These are phyloP conservation scores for Heteromormyrus szaboi DNA, from an alignment of 2,797 vertebrate genomes.

Conservation along the genomic window DNA sequence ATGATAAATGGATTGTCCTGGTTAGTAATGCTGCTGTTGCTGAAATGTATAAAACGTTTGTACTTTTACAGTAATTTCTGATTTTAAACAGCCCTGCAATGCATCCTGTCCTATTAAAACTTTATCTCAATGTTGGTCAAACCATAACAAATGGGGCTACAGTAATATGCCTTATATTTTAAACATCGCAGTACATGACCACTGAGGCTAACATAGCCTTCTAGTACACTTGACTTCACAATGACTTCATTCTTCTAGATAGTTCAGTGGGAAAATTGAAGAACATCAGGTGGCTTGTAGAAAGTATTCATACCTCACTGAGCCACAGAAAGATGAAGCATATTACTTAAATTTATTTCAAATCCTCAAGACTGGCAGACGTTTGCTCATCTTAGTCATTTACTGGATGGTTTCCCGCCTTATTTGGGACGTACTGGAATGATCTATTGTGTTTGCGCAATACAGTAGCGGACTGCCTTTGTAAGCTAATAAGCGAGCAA, in stretches of 20 bases:
- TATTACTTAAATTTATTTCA: neutral
- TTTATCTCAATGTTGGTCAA: neutral
- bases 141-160: neutral
- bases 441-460: conserved; percentile 5
- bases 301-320: neutral
- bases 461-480: conserved; percentile 19
- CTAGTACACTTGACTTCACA: neutral
- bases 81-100: neutral
- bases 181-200: neutral
- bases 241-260: neutral
- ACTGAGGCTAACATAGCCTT: neutral
- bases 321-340: neutral
- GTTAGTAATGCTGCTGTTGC: neutral
- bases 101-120: neutral
- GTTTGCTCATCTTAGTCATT: neutral
- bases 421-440: neutral
- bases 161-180: neutral
- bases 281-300: neutral
- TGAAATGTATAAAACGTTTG: neutral
- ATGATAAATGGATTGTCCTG: neutral
- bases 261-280: neutral
- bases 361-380: neutral
- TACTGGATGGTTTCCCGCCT: neutral
- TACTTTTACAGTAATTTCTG: neutral
- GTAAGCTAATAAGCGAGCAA: neutral